phyloP scores from a whole-genome alignment of 2,888 invertebrate genomes.

The Heteromurus nitidus region DNA sequence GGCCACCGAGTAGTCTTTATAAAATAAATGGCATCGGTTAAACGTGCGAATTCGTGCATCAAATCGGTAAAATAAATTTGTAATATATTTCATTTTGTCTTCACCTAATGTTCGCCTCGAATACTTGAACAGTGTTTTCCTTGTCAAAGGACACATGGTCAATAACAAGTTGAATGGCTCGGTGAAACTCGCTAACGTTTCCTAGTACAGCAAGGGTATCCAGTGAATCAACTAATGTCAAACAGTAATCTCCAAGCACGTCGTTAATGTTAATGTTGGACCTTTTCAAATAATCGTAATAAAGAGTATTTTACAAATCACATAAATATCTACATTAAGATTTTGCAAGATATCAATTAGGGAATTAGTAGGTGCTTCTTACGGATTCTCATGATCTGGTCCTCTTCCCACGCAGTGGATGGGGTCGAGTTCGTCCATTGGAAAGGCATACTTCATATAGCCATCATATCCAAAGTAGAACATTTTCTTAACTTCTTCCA shows the following conservation, averaged over 20 bases:
- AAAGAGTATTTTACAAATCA: too few species aligned
- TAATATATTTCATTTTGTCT: not conserved
- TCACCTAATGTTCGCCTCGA: constrained; percentile 81
- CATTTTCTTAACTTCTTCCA: constrained; percentile 77
- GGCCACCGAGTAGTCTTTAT: constrained; percentile 78
- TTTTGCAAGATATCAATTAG: too few species aligned
- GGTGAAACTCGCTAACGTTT: constrained; percentile 79
- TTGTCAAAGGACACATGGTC: constrained; percentile 80
- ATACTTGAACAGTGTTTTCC: constrained; percentile 80
- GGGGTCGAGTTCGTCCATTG: constrained; percentile 81
- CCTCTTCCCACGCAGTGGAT: constrained; percentile 80
- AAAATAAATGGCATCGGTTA: constrained; percentile 17
- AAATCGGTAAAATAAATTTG: constrained; percentile 1
- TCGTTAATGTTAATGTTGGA: constrained; percentile 82
- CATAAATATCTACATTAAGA: too few species aligned
- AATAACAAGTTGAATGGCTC: constrained; percentile 79
- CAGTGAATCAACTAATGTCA: constrained; percentile 80
- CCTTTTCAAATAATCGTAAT: constrained; percentile 74
- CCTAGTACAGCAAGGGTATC: constrained; percentile 80
- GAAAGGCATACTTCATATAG: constrained; percentile 81
- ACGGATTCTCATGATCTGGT: constrained; percentile 80
- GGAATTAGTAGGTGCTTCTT: too few species aligned
- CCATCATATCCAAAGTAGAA: constrained; percentile 80
- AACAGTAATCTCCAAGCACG: constrained; percentile 80
- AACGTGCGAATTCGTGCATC: too few species aligned